These are phyloP conservation scores for Maconellicoccus hirsutus DNA, from an alignment of 1,140 invertebrate species.

Conservation along the genomic window DNA sequence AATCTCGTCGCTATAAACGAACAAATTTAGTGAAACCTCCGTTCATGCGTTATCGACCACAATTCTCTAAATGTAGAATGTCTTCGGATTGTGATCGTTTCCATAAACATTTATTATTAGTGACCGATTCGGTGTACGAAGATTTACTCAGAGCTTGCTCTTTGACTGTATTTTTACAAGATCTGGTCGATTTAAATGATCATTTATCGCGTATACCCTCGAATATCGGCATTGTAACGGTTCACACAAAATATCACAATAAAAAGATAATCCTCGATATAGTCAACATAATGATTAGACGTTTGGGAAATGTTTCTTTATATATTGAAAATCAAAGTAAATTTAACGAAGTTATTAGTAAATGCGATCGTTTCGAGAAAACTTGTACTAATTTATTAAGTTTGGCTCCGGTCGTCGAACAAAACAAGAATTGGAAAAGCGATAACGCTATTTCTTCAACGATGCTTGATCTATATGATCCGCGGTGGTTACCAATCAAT, in stretches of 20 bases:
- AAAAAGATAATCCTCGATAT: conserved; percentile 7
- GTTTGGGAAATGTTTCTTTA: conserved; percentile 28
- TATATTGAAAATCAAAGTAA: conserved; percentile 25
- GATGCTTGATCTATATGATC: conserved; percentile 24
- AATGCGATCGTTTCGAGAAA: conserved; percentile 24
- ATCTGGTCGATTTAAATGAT: conserved; percentile 19
- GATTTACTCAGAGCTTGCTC: conserved; percentile 27
- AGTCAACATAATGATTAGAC: conserved; percentile 26
- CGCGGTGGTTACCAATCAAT: conserved; percentile 27
- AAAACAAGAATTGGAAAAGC: conserved; percentile 25
- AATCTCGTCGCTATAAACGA: background rate
- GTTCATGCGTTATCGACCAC: background rate
- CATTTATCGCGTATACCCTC: conserved; percentile 14
- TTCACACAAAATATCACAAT: conserved; percentile 25
- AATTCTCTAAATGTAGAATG: background rate
- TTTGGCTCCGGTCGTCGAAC: conserved; percentile 27
- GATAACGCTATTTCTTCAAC: conserved; percentile 9
- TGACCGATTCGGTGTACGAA: conserved; percentile 25
- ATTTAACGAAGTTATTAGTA: conserved; percentile 18
- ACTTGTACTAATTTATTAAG: conserved; percentile 25
- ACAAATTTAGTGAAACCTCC: background rate
- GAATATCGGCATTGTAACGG: conserved; percentile 26
- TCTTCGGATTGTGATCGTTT: background rate
- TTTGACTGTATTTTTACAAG: conserved; percentile 15
- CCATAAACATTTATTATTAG: conserved; percentile 27